Evolutionary conservation across 2,113 vertebrate genomes (phyloP).

Genomic region (Drymodes brunneopygia): DNA sequence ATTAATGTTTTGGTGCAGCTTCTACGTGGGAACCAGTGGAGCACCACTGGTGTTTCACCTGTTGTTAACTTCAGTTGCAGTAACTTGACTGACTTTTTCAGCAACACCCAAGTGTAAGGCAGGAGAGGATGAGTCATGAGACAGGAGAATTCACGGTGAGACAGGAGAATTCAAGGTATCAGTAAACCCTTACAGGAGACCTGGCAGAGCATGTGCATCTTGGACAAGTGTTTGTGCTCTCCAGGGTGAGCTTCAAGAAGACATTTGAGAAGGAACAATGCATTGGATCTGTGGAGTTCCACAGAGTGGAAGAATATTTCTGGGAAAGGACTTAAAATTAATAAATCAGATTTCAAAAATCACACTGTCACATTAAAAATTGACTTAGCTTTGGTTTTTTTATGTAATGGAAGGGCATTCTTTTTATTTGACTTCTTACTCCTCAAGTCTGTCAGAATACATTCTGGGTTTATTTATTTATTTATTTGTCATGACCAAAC

Average conservation of each 20-base stretch:
- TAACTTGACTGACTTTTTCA: neutral
- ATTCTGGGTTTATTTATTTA: neutral
- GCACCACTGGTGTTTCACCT: neutral
- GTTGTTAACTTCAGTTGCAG: neutral
- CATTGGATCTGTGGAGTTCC: neutral
- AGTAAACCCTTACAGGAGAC: neutral
- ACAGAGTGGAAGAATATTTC: neutral
- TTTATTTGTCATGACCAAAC: neutral
- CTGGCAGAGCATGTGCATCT: neutral
- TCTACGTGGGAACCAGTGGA: neutral
- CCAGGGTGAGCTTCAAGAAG: neutral
- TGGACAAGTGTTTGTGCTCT: neutral
- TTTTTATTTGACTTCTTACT: neutral
- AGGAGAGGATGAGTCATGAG: neutral
- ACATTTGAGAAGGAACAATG: accelerated
- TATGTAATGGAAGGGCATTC: neutral
- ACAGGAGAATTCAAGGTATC: neutral
- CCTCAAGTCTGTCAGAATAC: neutral
- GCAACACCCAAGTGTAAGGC: neutral
- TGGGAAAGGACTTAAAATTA: neutral
- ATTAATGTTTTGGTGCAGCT: neutral
- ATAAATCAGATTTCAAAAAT: neutral
- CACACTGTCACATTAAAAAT: neutral
- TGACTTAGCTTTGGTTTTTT: neutral
- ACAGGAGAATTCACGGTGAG: neutral